Percentiles rank a stretch among this genome's conserved stretches.
Evolutionary conservation across 2,113 vertebrate species (phyloP).

Genomic region (Suricata suricatta): DNA sequence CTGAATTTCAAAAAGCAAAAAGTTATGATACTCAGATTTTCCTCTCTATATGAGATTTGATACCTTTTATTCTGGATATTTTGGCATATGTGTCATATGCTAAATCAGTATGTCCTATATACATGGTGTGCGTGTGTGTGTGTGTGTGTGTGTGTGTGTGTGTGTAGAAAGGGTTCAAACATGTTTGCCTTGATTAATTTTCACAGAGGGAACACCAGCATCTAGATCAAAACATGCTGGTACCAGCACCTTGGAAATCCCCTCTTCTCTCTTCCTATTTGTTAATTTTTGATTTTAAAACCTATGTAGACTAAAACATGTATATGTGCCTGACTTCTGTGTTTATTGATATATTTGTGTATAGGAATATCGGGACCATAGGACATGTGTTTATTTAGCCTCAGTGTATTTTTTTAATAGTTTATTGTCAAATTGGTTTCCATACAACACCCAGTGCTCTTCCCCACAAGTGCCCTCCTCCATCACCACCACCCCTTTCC

Average conservation of each 20-base stretch:
- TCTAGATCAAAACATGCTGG: not conserved
- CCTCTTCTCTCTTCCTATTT: not conserved
- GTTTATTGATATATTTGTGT: not conserved
- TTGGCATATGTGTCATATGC: not conserved
- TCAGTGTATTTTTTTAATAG: not conserved
- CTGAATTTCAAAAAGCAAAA: not conserved
- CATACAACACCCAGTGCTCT: too few species aligned
- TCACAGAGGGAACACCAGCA: not conserved
- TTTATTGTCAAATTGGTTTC: too few species aligned
- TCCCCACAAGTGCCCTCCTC: too few species aligned
- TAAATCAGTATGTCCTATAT: not conserved
- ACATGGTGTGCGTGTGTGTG: too few species aligned
- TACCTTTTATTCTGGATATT: not conserved
- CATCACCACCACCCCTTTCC: too few species aligned
- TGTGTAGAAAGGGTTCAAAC: too few species aligned
- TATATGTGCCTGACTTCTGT: not conserved
- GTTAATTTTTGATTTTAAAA: too few species aligned
- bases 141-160: too few species aligned
- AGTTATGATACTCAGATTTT: not conserved
- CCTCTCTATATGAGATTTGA: not conserved
- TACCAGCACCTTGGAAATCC: not conserved
- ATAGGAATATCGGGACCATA: not conserved
- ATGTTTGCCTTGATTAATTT: not conserved
- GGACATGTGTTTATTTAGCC: not conserved
- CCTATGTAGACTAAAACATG: not conserved